Conservation (phyloP, 2,888 invertebrate species). For the Plemyria rubiginata region DNA sequence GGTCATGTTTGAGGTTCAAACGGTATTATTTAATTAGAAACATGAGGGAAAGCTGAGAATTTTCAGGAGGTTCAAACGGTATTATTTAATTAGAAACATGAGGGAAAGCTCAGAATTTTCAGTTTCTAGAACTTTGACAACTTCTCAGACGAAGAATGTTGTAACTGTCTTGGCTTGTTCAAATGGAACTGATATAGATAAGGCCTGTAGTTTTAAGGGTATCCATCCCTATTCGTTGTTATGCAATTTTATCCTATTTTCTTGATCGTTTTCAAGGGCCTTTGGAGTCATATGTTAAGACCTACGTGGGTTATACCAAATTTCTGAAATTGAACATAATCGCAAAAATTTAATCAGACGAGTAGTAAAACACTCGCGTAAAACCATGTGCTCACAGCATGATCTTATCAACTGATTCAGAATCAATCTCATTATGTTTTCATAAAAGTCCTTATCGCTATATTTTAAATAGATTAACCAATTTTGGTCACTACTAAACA, state of each 20-base stretch:
- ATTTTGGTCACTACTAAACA: not conserved
- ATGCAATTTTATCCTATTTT: too few species aligned
- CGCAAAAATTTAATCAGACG: too few species aligned
- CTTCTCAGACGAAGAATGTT: not conserved
- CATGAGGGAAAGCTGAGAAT: not conserved
- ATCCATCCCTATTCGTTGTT: too few species aligned
- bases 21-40: not conserved
- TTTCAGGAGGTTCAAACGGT: not conserved
- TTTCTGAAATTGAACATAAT: too few species aligned
- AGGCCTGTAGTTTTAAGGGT: too few species aligned
- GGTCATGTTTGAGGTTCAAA: not conserved
- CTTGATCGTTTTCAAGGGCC: too few species aligned
- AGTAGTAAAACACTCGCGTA: not conserved
- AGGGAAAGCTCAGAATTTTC: not conserved
- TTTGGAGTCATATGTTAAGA: too few species aligned
- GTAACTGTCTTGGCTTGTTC: too few species aligned
- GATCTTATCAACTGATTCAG: not conserved
- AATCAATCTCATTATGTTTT: constrained; percentile 1
- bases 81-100: not conserved
- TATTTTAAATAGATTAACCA: not conserved
- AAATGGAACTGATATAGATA: too few species aligned
- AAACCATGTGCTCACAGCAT: not conserved
- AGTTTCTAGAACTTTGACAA: not conserved
- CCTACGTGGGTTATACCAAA: too few species aligned
- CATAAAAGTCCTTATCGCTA: not conserved